Conservation (phyloP, 2,113 vertebrate species). For the Nothobranchius furzeri region DNA sequence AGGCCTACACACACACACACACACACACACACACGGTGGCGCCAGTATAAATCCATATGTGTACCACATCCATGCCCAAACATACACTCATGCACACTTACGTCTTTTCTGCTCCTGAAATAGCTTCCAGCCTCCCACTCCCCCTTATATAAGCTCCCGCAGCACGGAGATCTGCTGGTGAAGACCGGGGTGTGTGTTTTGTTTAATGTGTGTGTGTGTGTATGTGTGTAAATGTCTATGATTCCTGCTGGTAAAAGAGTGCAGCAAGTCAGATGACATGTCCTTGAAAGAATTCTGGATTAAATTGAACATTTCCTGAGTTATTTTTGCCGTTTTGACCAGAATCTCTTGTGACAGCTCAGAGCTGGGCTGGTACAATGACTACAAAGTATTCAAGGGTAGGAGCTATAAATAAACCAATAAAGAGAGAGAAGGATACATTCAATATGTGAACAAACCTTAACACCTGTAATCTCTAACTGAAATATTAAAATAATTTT, state of each 20-base stretch:
- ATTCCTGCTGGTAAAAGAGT: slow-evolving; percentile 1
- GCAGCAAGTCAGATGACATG: neutral
- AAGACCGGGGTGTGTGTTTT: slow-evolving; percentile 53
- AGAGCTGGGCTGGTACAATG: neutral
- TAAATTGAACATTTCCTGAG: neutral
- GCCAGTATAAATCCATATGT: slow-evolving; percentile 57
- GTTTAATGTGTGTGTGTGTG: slow-evolving; percentile 33
- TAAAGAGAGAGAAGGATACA: neutral
- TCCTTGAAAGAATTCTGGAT: neutral
- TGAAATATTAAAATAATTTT: too few species aligned
- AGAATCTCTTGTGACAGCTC: neutral
- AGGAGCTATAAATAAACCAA: too few species aligned
- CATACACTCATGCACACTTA: slow-evolving; percentile 60
- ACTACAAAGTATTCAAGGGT: neutral
- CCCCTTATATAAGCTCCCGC: slow-evolving; percentile 85
- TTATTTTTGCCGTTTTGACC: slow-evolving; percentile 17
- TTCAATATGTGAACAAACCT: too few species aligned
- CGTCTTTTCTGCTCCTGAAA: slow-evolving; percentile 82
- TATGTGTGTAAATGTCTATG: slow-evolving; percentile 19
- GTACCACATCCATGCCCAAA: slow-evolving; percentile 16
- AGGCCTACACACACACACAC: slow-evolving; percentile 22
- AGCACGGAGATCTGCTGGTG: slow-evolving; percentile 87
- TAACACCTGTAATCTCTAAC: too few species aligned
- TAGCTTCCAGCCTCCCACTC: slow-evolving; percentile 86
- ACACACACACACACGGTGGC: slow-evolving; percentile 28